Evolutionary conservation across 1,140 invertebrate genomes (phyloP).

Genomic region (Holcopasites calliopsidis): DNA sequence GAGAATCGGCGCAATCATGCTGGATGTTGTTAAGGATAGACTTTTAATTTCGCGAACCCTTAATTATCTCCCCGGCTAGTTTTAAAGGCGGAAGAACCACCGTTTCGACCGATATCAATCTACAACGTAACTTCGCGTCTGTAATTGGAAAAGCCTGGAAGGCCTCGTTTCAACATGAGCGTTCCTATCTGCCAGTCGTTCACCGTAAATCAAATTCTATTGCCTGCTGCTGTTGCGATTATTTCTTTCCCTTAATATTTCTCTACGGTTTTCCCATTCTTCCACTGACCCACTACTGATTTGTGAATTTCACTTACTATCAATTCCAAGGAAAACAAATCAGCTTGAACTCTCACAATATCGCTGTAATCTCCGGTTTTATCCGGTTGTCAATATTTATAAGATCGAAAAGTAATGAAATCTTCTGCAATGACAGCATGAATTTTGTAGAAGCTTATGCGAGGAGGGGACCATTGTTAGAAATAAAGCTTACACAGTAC

Average conservation of each 20-base stretch:
- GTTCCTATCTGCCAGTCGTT: slow-evolving; percentile 14
- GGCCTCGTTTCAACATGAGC: slow-evolving; percentile 10
- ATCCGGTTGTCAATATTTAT: too few species aligned
- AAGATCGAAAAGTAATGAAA: too few species aligned
- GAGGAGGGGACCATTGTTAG: too few species aligned
- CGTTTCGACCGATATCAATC: slow-evolving; percentile 31
- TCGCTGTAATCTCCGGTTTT: too few species aligned
- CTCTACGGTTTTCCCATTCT: not conserved
- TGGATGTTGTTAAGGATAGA: slow-evolving; percentile 55
- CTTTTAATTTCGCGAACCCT: slow-evolving; percentile 68
- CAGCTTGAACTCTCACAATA: too few species aligned
- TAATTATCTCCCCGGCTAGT: slow-evolving; percentile 65
- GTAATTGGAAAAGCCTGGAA: slow-evolving; percentile 65
- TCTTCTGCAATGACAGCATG: too few species aligned
- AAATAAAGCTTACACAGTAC: not conserved
- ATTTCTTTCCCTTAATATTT: slow-evolving; percentile 1
- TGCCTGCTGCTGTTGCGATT: not conserved
- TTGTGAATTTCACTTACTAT: too few species aligned
- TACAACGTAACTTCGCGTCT: slow-evolving; percentile 59
- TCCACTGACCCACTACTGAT: slow-evolving; percentile 7
- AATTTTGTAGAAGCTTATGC: too few species aligned
- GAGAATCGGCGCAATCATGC: slow-evolving; percentile 35
- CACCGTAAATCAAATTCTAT: slow-evolving; percentile 52
- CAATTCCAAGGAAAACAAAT: too few species aligned
- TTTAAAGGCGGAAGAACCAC: slow-evolving; percentile 50